Base-by-base conservation (phyloP, 2,888 invertebrate genomes). In the Campoplex capitator region DNA sequence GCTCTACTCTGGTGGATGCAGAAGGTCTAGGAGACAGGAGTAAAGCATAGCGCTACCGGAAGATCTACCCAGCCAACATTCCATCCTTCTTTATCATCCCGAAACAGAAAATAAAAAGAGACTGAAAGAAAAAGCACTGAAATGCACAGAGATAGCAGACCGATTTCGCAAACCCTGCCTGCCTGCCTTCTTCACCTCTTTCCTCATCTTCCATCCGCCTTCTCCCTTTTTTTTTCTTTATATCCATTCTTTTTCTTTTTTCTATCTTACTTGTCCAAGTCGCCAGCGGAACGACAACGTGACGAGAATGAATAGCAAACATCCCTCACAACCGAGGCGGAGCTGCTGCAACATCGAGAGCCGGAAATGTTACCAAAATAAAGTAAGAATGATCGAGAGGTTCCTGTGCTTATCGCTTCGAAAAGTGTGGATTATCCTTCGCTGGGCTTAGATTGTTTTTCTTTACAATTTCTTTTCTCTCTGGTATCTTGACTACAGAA, bases 281-380 rank as follows among this genome's bases (percentile, higher is more conserved):
- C 74, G 77, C 78, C 70, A 42, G 62, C 65, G 71, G 70, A 84
- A 83, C 88, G 89, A 87, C 90, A 92, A 93, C 93, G 92, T 93
- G 94, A 93, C 92, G 91, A 91, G 94, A 93, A 93, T 94, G 92
- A 93, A 92, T 92, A 91, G 90, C 91, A 91, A 90, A 89, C 90
- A 90, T 89, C 90, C 89, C 89, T 91, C 90, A 90, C 89, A 54
- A 56, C 74, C 70, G 70, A 75, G 90, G 91, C 89, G 89, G 87
- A 79, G 86, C 62, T 83, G 79, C 71, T 45, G 82, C 81, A 88
- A 62, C 68, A 23, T 28, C 71, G 79, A 73, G 68, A 74, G 23
- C 74, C 48, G 73, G 48, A 75, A 56, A 38, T n/a, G 73, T 65
- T 82, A 79, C 48, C 32, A 73, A 82, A 75, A 71, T 54, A 75